Conservation (phyloP, 2,113 vertebrate species). For the Heteronetta atricapilla region DNA sequence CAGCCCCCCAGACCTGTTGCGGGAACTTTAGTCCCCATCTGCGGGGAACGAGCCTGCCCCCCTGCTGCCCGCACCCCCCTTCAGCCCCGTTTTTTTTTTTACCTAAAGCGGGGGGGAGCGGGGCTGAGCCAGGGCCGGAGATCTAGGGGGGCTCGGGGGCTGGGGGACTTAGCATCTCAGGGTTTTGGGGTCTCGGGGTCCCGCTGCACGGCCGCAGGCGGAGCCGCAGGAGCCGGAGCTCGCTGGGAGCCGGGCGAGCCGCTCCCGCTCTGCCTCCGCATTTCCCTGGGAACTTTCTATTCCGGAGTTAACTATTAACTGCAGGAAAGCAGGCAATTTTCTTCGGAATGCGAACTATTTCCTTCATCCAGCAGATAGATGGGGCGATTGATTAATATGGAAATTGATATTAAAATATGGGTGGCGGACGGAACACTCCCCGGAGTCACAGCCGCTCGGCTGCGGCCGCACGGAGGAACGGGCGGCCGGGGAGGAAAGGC, state of each 20-base stretch:
- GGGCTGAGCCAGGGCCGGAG: neutral
- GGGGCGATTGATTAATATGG: constrained; percentile 75
- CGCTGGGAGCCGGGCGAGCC: neutral
- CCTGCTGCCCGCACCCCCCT: neutral
- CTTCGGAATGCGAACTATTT: constrained; percentile 86
- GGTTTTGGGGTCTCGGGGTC: neutral
- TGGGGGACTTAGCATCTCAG: neutral
- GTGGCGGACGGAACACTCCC: neutral
- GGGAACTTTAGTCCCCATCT: neutral
- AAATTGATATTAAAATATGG: constrained; percentile 67
- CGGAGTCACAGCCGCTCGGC: neutral
- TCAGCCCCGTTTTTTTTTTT: too few relatives aligned
- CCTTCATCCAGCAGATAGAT: constrained; percentile 75
- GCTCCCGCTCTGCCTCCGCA: constrained; percentile 24
- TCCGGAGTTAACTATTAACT: constrained; percentile 84
- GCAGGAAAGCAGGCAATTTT: constrained; percentile 79
- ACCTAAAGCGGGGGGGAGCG: neutral
- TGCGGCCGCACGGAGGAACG: neutral
- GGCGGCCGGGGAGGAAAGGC: neutral
- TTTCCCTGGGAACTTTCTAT: constrained; percentile 83
- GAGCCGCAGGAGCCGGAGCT: neutral
- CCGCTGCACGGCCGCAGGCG: neutral
- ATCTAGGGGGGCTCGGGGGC: neutral
- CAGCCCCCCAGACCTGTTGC: constrained; percentile 37
- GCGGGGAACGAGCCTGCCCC: neutral